Evolutionary conservation across 1,140 invertebrate species (phyloP).

Genomic region (Drosophila ironensis): DNA sequence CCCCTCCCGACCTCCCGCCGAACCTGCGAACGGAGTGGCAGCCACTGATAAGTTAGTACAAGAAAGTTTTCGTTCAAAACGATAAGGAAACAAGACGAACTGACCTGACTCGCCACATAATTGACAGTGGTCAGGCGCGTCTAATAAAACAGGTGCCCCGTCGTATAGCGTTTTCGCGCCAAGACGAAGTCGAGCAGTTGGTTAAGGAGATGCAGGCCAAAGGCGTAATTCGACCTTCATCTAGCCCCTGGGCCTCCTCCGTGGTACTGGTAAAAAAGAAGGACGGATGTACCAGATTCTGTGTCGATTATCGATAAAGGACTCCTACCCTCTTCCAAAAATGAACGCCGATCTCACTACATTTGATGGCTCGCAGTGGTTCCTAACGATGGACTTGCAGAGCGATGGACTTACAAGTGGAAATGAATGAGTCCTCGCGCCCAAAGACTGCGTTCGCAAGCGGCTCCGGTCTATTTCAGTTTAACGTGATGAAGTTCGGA

Average conservation of each 20-base stretch:
- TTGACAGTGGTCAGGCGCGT: slow-evolving; percentile 18
- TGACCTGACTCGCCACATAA: slow-evolving; percentile 9
- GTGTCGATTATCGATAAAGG: slow-evolving; percentile 56
- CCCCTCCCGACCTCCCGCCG: too few species aligned
- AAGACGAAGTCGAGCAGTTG: neutral
- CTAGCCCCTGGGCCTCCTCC: slow-evolving; percentile 81
- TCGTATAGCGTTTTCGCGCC: neutral
- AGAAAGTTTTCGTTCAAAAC: too few species aligned
- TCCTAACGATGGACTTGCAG: slow-evolving; percentile 6
- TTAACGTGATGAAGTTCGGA: slow-evolving; percentile 13
- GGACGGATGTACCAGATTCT: slow-evolving; percentile 46
- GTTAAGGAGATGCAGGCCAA: neutral
- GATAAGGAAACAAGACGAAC: too few species aligned
- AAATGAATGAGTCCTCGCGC: neutral
- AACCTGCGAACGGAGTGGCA: too few species aligned
- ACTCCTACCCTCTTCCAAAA: slow-evolving; percentile 83
- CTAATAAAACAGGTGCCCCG: slow-evolving; percentile 1
- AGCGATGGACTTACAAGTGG: slow-evolving; percentile 12
- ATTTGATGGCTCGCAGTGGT: neutral
- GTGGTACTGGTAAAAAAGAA: slow-evolving; percentile 83
- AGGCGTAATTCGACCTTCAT: slow-evolving; percentile 17
- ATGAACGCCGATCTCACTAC: slow-evolving; percentile 69
- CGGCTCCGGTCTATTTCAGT: slow-evolving; percentile 2
- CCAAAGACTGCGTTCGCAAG: slow-evolving; percentile 2
- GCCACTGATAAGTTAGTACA: too few species aligned